Evolutionary conservation across 2,113 vertebrate genomes (phyloP).

Genomic region (Theristicus caerulescens): DNA sequence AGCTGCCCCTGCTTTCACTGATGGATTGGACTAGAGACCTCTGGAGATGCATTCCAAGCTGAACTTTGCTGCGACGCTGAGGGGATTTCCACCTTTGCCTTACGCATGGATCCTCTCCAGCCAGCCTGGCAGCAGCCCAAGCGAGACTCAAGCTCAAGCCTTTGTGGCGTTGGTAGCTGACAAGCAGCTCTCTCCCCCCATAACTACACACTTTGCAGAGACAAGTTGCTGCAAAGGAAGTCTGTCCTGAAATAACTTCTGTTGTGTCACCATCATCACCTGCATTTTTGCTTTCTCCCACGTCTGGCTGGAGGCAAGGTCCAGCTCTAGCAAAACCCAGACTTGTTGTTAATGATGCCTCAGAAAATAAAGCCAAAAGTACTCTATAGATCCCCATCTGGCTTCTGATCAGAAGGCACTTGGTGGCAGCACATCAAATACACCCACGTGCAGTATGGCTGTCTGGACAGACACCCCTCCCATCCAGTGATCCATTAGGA

Average conservation of each 20-base stretch:
- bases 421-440: constrained; percentile 59
- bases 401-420: constrained; percentile 50
- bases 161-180: not conserved
- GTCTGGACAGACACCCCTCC: constrained; percentile 13
- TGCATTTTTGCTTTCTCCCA: not conserved
- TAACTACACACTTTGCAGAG: not conserved
- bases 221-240: not conserved
- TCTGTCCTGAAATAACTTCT: constrained; percentile 32
- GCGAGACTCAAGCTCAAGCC: not conserved
- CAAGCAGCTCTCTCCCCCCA: not conserved
- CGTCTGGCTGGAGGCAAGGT: not conserved
- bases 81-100: not conserved
- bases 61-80: not conserved
- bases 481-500: not conserved
- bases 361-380: constrained; percentile 35
- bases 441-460: constrained; percentile 13
- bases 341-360: constrained; percentile 6
- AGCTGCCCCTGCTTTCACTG: not conserved
- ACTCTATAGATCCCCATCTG: constrained; percentile 22
- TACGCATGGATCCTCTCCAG: not conserved
- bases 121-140: not conserved
- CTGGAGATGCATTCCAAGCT: not conserved
- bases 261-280: not conserved
- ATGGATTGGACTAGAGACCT: not conserved
- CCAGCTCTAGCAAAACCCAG: constrained; percentile 10